Evolutionary conservation across 2,888 invertebrate genomes (phyloP).

Genomic region (Timandra comae): DNA sequence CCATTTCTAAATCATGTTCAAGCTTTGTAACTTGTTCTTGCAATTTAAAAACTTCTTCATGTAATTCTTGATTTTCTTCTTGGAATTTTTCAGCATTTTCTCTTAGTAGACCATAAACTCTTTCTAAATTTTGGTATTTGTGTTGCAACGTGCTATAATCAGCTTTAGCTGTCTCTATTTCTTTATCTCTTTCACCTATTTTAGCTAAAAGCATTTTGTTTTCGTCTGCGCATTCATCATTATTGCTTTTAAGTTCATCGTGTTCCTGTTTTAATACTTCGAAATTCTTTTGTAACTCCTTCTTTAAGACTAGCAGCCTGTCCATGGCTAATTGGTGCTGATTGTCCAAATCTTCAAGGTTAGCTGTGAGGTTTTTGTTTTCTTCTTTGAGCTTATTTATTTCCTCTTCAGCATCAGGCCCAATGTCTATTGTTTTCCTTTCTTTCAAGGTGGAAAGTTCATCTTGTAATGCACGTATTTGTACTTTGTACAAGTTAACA

Average conservation of each 20-base stretch:
- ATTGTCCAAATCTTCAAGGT: conserved; percentile 83
- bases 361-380: conserved; percentile 73
- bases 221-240: conserved; percentile 63
- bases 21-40: conserved; percentile 66
- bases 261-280: conserved; percentile 65
- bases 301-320: conserved; percentile 71
- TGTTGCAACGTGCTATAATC: conserved; percentile 62
- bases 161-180: conserved; percentile 41
- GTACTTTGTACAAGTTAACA: conserved; percentile 40
- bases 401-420: conserved; percentile 50
- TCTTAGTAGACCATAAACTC: conserved; percentile 54
- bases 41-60: conserved; percentile 68
- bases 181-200: conserved; percentile 63
- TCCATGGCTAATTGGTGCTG: conserved; percentile 84
- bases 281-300: conserved; percentile 71
- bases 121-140: conserved; percentile 69
- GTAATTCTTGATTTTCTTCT: conserved; percentile 72
- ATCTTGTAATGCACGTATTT: conserved; percentile 54
- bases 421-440: conserved; percentile 38
- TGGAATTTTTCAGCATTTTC: conserved; percentile 72
- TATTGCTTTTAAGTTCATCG: conserved; percentile 59
- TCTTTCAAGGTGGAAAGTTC: conserved; percentile 61
- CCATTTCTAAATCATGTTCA: conserved; percentile 63
- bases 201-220: conserved; percentile 55
- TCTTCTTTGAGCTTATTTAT: conserved; percentile 72